These are phyloP conservation scores for Myiozetetes cayanensis DNA, from an alignment of 2,113 vertebrate species.

Conservation along the genomic window DNA sequence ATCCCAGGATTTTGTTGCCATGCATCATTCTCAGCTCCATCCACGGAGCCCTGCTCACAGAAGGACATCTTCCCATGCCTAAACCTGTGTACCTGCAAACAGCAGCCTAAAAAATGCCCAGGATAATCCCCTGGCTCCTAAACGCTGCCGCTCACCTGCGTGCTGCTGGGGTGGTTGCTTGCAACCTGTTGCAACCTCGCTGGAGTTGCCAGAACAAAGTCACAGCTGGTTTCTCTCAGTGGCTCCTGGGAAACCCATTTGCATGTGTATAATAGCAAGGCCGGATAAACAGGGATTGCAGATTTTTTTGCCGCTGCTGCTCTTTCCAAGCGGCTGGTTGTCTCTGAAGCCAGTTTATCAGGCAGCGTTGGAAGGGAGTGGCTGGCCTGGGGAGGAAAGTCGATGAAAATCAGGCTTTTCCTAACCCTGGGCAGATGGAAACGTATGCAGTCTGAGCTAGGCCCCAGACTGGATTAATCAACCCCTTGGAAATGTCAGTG, in stretches of 20 bases:
- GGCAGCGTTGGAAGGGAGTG: conserved; percentile 52
- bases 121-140: not conserved
- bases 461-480: conserved; percentile 28
- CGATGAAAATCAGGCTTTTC: conserved; percentile 42
- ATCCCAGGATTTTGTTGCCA: not conserved
- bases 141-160: not conserved
- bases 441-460: not conserved
- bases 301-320: not conserved
- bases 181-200: not conserved
- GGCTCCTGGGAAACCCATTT: conserved; percentile 14
- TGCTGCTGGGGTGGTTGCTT: not conserved
- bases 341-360: conserved; percentile 64
- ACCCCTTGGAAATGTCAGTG: not conserved
- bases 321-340: conserved; percentile 11
- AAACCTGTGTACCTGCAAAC: not conserved
- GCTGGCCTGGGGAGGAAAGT: conserved; percentile 30
- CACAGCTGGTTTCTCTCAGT: not conserved
- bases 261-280: not conserved
- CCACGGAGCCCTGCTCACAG: not conserved
- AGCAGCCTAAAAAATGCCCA: not conserved
- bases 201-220: not conserved
- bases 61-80: not conserved
- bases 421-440: conserved; percentile 44
- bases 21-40: accelerated
- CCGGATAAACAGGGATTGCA: not conserved